Percentiles rank a stretch among this genome's conserved stretches.
Conservation (phyloP, 2,797 vertebrate genomes). For the Periparus ater region DNA sequence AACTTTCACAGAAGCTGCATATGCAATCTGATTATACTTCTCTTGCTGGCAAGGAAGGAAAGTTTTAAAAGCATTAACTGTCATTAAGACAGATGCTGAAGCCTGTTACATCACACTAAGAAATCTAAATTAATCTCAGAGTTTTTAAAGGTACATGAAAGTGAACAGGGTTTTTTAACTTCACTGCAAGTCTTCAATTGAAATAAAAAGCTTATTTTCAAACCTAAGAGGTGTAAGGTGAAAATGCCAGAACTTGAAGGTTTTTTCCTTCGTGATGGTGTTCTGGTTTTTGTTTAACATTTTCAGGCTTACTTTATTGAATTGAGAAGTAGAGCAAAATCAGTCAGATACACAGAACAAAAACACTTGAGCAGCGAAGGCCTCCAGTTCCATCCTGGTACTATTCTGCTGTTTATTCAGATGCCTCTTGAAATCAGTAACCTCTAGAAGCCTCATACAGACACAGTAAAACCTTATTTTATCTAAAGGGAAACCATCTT, state of each 20-base stretch:
- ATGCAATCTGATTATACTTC: neutral
- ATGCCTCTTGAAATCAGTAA: neutral
- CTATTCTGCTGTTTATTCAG: neutral
- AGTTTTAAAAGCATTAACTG: neutral
- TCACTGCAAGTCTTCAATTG: neutral
- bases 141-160: neutral
- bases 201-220: neutral
- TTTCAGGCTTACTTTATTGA: neutral
- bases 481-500: neutral
- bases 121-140: neutral
- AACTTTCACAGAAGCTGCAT: neutral
- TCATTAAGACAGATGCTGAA: neutral
- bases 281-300: neutral
- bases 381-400: neutral
- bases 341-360: neutral
- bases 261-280: neutral
- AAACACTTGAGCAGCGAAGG: neutral
- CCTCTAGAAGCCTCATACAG: neutral
- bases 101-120: neutral
- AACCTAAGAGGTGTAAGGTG: neutral
- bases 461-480: neutral
- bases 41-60: neutral
- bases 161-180: neutral
- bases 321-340: neutral
- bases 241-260: neutral